phyloP scores from a whole-genome alignment of 2,888 invertebrate species.

The Dasysyrphus tricinctus region DNA sequence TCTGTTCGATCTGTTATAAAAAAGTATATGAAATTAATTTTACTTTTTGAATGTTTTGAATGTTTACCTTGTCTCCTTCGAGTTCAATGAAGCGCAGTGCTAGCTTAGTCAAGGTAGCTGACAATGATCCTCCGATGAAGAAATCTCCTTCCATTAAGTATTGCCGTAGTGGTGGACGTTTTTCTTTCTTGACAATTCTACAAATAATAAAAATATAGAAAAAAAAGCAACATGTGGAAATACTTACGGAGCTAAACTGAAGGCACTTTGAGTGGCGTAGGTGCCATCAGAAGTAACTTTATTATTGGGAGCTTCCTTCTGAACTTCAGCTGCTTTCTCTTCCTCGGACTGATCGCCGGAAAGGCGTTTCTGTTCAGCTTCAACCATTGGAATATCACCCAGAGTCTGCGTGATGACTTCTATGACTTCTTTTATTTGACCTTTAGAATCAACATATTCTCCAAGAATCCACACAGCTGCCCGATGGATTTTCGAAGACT shows the following conservation, averaged over 20 bases:
- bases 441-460: constrained; percentile 93
- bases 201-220: constrained; percentile 35
- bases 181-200: constrained; percentile 86
- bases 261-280: constrained; percentile 99
- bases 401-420: constrained; percentile 89
- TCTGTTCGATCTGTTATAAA: constrained; percentile 82
- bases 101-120: constrained; percentile 95
- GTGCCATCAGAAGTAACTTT: constrained; percentile 99
- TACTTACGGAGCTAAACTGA: constrained; percentile 91
- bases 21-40: not conserved
- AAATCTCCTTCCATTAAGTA: constrained; percentile 97
- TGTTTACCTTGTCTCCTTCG: constrained; percentile 80
- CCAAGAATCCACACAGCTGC: constrained; percentile 99
- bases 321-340: constrained; percentile 77
- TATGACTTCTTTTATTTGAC: constrained; percentile 92
- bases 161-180: constrained; percentile 91
- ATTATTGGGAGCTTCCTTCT: constrained; percentile 80
- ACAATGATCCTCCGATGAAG: constrained; percentile 96
- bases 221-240: not conserved
- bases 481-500: constrained; percentile 95
- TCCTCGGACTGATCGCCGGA: constrained; percentile 88
- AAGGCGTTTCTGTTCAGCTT: constrained; percentile 88
- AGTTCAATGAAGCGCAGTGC: constrained; percentile 88
- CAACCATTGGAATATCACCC: constrained; percentile 88
- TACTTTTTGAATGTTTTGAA: not conserved